A percentile compares a stretch with the other conserved stretches of the same genome.
Evolutionary conservation across 2,113 vertebrate genomes (phyloP).

Genomic region (Calypte anna): DNA sequence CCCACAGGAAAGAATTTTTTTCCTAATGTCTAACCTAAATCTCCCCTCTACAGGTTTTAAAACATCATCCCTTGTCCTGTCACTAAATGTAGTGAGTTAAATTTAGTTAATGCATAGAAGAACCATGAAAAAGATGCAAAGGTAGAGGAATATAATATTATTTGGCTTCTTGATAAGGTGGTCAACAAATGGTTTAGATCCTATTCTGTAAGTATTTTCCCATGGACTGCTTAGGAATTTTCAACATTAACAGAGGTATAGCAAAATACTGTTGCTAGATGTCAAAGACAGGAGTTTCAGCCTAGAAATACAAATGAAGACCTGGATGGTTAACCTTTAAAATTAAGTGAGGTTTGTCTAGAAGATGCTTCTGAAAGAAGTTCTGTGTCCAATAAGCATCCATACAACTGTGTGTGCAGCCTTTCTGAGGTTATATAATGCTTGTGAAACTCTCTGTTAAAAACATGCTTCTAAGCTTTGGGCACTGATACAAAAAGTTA

Average conservation of each 20-base stretch:
- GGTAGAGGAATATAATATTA: neutral
- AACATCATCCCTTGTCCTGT: too few species aligned
- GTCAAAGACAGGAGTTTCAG: neutral
- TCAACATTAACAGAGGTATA: neutral
- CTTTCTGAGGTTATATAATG: neutral
- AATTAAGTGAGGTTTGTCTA: neutral
- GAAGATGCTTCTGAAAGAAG: neutral
- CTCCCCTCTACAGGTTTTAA: too few species aligned
- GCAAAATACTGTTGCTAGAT: neutral
- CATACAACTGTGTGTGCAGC: neutral
- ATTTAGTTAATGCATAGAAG: neutral
- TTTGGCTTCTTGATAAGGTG: neutral
- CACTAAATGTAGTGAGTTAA: too few species aligned
- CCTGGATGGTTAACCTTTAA: neutral
- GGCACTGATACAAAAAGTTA: neutral
- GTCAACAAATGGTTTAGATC: neutral
- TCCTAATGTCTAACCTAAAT: too few species aligned
- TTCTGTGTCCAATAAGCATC: neutral
- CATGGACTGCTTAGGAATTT: neutral
- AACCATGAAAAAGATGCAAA: neutral
- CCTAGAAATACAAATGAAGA: neutral
- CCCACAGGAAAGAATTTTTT: too few species aligned
- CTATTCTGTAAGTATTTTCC: neutral
- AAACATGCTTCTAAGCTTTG: neutral
- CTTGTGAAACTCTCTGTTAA: neutral